A percentile compares a stretch with the other conserved stretches of the same genome.
Conservation (phyloP, 2,113 vertebrate genomes). For the Struthidea cinerea region DNA sequence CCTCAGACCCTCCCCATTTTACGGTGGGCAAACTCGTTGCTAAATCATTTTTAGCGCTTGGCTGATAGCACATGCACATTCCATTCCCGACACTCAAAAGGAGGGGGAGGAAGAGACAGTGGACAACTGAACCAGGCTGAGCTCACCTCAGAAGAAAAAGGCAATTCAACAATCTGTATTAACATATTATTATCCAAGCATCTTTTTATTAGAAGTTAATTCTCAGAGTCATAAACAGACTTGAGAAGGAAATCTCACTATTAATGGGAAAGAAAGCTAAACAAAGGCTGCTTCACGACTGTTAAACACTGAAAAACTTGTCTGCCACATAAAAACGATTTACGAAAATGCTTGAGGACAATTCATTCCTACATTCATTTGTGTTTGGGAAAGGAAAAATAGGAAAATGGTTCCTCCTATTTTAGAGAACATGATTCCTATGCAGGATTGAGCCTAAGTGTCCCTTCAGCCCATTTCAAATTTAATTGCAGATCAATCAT, state of each 20-base stretch:
- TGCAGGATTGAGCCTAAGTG: background rate
- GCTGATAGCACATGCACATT: constrained; percentile 27
- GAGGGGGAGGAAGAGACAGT: background rate
- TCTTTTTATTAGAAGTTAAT: constrained; percentile 37
- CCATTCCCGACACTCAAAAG: background rate
- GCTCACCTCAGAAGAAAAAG: background rate
- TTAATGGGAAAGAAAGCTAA: constrained; percentile 27
- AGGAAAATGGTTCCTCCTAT: background rate
- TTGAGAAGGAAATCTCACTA: constrained; percentile 32
- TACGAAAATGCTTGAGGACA: background rate
- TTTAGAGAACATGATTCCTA: background rate
- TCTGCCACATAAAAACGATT: constrained; percentile 3
- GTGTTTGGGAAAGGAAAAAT: background rate
- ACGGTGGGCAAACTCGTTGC: background rate
- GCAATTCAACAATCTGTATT: background rate
- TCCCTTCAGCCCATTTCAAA: background rate
- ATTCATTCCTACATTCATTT: background rate
- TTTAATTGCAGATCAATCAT: background rate
- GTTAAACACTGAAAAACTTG: constrained; percentile 5
- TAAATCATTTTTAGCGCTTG: background rate
- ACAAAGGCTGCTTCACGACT: constrained; percentile 21
- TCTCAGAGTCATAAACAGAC: constrained; percentile 39
- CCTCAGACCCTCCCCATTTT: background rate
- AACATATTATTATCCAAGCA: background rate
- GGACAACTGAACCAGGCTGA: background rate